These are phyloP conservation scores for Teleiodes luculella DNA, from an alignment of 2,888 invertebrate genomes.

Conservation along the genomic window DNA sequence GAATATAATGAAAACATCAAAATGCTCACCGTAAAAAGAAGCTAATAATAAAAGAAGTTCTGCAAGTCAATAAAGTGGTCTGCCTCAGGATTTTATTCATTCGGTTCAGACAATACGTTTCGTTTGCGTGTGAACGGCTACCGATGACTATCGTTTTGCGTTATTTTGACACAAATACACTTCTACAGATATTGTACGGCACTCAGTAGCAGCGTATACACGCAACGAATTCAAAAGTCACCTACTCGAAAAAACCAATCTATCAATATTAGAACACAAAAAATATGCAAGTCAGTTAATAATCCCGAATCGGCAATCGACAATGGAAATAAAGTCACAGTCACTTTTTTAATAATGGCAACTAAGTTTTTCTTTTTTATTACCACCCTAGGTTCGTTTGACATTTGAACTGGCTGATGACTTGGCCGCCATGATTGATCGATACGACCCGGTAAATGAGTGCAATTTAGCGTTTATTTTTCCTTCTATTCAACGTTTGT, in stretches of 20 bases:
- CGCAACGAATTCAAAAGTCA: conserved; percentile 64
- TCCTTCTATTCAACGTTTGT: conserved; percentile 61
- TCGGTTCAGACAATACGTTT: conserved; percentile 50
- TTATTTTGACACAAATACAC: conserved; percentile 62
- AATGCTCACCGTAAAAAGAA: conserved; percentile 20
- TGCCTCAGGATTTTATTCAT: conserved; percentile 9
- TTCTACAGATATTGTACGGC: conserved; percentile 58
- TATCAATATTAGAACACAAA: conserved; percentile 79
- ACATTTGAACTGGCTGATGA: conserved; percentile 78
- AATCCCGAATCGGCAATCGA: conserved; percentile 77
- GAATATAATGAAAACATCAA: conserved; percentile 20
- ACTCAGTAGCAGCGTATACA: conserved; percentile 45
- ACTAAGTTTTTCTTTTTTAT: conserved; percentile 71
- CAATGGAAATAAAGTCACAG: conserved; percentile 78
- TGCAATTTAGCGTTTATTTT: conserved; percentile 76
- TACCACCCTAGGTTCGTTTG: conserved; percentile 77
- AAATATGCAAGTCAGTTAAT: conserved; percentile 79
- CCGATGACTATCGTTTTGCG: conserved; percentile 65
- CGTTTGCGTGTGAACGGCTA: conserved; percentile 55
- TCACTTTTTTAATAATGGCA: conserved; percentile 79
- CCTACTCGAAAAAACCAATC: conserved; percentile 73
- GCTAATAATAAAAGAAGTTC: conserved; percentile 34
- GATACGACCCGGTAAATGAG: conserved; percentile 73
- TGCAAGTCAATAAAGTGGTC: conserved; percentile 45
- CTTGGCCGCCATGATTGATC: conserved; percentile 75